Base-by-base conservation (phyloP, 2,113 vertebrate genomes). In the Hippopotamus amphibius region DNA sequence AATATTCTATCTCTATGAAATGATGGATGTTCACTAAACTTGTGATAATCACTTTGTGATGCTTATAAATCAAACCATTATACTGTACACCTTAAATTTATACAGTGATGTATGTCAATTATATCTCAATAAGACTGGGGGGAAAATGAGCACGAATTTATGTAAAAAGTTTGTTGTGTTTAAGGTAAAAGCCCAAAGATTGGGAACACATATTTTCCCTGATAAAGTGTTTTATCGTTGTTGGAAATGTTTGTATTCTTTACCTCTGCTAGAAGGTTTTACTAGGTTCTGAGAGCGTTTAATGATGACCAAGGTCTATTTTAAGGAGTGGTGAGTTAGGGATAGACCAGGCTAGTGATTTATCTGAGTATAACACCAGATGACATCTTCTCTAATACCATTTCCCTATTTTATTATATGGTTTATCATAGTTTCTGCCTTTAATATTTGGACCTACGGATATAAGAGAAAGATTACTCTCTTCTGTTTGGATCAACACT, bases 121-220 rank as follows among this genome's bases (percentile, higher is more conserved):
- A 77, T 79, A 53, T 53, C 48, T 79, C 30, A 79, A 13, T 79
- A n/a, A 53, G 53, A 53, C 48, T 22, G 17, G 48, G 17, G 33
- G 30, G 50, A n/a, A 53, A n/a, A n/a, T 79, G 72, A 95, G 65
- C 59, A 95, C 81, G 90, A 97, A 98, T 97, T 93, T 19, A 93
- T 95, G 90, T 97, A 80, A 84, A 98, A 93, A 87, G 5, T 84
- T 85, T 97, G 93, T 84, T 97, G 43, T 88, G 63, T 97, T 80
- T 43, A 97, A 85, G 65, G 43, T 94, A 95, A 81, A 89, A 96
- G 9, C 95, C 92, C 85, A 81, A 93, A 68, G 93, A 96, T 74
- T 95, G 69, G 13, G 28, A 89, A 95, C 94, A 89, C 46, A 95
- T 16, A 91, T 92, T 96, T 74, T 76, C 66, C 50, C 48, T 22